These are phyloP conservation scores for Anniella stebbinsi DNA, from an alignment of 2,797 vertebrate species.

Conservation along the genomic window DNA sequence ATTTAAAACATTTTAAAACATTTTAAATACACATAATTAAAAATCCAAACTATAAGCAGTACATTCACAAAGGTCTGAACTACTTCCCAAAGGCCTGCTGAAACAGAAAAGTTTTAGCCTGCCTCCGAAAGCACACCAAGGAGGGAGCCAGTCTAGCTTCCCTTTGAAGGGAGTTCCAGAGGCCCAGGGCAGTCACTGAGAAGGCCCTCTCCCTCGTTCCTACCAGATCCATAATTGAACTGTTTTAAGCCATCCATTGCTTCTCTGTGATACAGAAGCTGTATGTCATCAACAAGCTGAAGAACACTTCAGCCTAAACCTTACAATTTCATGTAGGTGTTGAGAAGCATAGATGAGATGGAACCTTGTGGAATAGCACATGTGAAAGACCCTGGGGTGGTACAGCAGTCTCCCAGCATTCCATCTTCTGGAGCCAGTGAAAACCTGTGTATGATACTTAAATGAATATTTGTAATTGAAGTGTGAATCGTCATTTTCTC, in stretches of 20 bases:
- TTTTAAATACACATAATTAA: too few species aligned
- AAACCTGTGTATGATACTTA: not conserved
- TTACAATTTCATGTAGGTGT: not conserved
- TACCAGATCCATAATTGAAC: too few species aligned
- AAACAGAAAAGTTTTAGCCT: too few species aligned
- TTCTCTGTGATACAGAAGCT: not conserved
- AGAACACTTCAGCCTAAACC: not conserved
- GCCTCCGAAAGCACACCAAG: too few species aligned
- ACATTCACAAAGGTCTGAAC: too few species aligned
- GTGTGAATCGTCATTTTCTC: not conserved
- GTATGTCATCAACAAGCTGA: not conserved
- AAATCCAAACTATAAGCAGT: too few species aligned
- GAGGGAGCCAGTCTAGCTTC: too few species aligned
- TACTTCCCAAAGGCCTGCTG: too few species aligned
- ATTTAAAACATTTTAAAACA: too few species aligned
- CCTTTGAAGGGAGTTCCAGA: too few species aligned
- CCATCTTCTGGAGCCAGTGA: not conserved
- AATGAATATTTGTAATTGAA: not conserved
- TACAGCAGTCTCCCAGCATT: not conserved
- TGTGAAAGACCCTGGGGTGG: not conserved
- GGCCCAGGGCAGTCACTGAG: too few species aligned
- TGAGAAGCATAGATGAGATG: not conserved
- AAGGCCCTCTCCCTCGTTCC: too few species aligned
- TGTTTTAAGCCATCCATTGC: not conserved
- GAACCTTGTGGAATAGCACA: not conserved